Evolutionary conservation across 2,113 vertebrate genomes (phyloP).

Genomic region (Thermophis baileyi): DNA sequence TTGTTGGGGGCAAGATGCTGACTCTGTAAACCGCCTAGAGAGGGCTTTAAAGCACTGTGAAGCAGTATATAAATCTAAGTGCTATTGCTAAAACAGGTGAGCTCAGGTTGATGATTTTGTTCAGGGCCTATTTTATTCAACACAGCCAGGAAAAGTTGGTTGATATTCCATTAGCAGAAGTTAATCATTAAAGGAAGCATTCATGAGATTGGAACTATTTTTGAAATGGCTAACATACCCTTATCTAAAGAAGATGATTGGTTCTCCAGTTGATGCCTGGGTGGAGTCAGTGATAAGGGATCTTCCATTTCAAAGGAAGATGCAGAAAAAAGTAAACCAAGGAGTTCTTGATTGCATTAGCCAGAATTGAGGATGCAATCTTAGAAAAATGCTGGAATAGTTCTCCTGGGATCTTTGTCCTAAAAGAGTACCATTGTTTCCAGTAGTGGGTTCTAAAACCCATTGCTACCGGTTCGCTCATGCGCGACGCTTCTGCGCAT

Average conservation of each 20-base stretch:
- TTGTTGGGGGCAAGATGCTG: no score
- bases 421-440: no score
- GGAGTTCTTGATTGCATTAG: neutral
- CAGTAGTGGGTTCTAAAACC: no score
- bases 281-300: neutral
- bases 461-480: no score
- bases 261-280: neutral
- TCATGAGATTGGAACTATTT: neutral
- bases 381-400: neutral
- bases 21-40: no score
- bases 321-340: neutral
- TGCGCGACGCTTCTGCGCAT: no score
- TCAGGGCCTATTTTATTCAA: neutral
- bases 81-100: neutral
- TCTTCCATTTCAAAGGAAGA: neutral
- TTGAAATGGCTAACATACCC: neutral
- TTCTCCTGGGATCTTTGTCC: neutral
- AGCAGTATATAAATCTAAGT: no score
- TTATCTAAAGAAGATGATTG: neutral
- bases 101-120: neutral
- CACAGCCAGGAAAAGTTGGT: neutral
- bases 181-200: neutral
- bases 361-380: neutral
- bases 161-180: neutral
- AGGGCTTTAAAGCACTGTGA: no score